A percentile compares a stretch with the other conserved stretches of the same genome.
phyloP scores from a whole-genome alignment of 2,888 invertebrate genomes.

The Noctua fimbriata region DNA sequence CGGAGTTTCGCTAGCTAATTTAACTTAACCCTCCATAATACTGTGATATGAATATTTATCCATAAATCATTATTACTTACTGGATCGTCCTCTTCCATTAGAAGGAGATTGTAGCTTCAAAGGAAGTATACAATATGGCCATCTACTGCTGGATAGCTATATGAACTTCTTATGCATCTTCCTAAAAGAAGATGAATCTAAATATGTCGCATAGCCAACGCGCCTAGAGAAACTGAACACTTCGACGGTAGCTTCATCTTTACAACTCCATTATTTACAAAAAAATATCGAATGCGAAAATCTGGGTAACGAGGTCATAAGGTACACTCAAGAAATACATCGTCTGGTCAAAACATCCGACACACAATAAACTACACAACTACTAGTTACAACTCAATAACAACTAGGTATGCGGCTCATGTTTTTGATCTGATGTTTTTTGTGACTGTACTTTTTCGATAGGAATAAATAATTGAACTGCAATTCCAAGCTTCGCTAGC shows the following conservation, averaged over 20 bases:
- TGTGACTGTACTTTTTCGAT: conserved; percentile 29
- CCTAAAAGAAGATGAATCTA: not conserved
- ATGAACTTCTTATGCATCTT: not conserved
- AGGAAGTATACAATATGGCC: not conserved
- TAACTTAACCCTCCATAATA: not conserved
- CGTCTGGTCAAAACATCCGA: conserved; percentile 19
- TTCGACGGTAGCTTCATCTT: not conserved
- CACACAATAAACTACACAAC: conserved; percentile 11
- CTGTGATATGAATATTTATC: not conserved
- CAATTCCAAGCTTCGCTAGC: conserved; percentile 11
- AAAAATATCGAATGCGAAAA: conserved; percentile 20
- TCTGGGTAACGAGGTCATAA: conserved; percentile 23
- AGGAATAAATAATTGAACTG: conserved; percentile 39
- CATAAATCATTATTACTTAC: not conserved
- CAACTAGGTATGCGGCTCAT: not conserved
- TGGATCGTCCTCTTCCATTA: not conserved
- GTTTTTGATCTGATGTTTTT: conserved; percentile 27
- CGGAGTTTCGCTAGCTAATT: not conserved
- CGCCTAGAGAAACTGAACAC: not conserved
- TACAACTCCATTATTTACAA: not conserved
- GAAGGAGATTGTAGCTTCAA: not conserved
- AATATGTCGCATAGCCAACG: not conserved
- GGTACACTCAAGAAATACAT: conserved; percentile 24
- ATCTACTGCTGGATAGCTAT: not conserved
- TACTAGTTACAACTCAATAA: conserved; percentile 19